A percentile compares a stretch with the other conserved stretches of the same genome.
Evolutionary conservation across 2,797 vertebrate species (phyloP).

Genomic region (Sitta carolinensis): DNA sequence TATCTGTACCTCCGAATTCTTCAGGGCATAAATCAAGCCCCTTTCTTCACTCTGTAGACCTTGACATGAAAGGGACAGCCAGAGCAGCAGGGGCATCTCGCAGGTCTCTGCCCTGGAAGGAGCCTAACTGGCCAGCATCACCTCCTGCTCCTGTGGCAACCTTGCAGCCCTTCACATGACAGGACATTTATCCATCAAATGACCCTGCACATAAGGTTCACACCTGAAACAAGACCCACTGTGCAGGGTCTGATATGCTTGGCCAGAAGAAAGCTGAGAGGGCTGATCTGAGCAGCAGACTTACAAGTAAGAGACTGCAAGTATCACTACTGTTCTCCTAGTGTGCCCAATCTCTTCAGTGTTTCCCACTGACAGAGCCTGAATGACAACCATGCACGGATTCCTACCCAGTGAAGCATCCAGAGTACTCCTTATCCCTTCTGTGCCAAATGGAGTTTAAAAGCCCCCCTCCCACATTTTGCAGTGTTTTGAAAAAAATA

Average conservation of each 20-base stretch:
- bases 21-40: neutral
- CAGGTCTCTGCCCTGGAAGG: neutral
- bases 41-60: neutral
- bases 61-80: neutral
- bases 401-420: neutral
- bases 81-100: neutral
- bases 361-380: neutral
- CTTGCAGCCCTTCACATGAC: neutral
- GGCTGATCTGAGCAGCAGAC: neutral
- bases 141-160: neutral
- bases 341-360: neutral
- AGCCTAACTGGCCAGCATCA: neutral
- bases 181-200: neutral
- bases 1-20: neutral
- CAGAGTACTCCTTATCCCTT: neutral
- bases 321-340: neutral
- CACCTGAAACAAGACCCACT: neutral
- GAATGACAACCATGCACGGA: neutral
- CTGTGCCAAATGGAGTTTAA: neutral
- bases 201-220: neutral
- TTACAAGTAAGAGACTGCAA: neutral
- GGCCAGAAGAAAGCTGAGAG: constrained; percentile 8
- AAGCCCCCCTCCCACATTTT: neutral
- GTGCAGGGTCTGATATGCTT: neutral
- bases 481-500: neutral